Base-by-base conservation (phyloP, 2,888 invertebrate genomes). In the Miltochrista miniata region DNA sequence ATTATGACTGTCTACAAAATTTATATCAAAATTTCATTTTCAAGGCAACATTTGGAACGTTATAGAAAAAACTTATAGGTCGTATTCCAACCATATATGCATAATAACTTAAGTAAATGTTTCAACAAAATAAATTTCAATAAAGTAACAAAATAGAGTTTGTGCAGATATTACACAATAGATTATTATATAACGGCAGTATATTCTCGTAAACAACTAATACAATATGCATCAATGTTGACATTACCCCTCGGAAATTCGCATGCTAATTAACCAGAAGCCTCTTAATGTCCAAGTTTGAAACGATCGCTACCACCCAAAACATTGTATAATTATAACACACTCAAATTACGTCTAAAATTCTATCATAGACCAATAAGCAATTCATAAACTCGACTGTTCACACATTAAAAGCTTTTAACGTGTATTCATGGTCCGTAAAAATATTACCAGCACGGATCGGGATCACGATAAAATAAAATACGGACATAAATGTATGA, bases 401-500 rank as follows among this genome's bases (percentile, higher is more conserved):
- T 59, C 46, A 70, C 49, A 69, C 67, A 69, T 73, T 70, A 72
- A 31, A 31, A 38, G 68, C 61, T 61, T 74, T 69, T 54, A 40
- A 50, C 64, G 31, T 51, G 48, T 59, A 66, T 67, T 68, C 63
- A 57, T 63, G 52, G 60, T 48, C 67, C 64, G 63, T 74, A 70
- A 74, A 76, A 75, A 72, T 64, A 61, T 68, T 68, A 63, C 58
- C 61, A 53, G 58, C 59, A 54, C 54, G 53, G 69, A 63, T 51
- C 59, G 59, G 51, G 61, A 51, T 68, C 63, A 65, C 71, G 71
- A 76, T 76, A 76, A n/a, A n/a, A n/a, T 24, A 24, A 76, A 78
- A 72, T 70, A 70, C 68, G 73, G 71, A 75, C 56, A 70, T 54
- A 68, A 73, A 64, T 64, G 61, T 72, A 67, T 77, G 74, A 73